phyloP scores from a whole-genome alignment of 2,888 invertebrate species.

The Luperina testacea region DNA sequence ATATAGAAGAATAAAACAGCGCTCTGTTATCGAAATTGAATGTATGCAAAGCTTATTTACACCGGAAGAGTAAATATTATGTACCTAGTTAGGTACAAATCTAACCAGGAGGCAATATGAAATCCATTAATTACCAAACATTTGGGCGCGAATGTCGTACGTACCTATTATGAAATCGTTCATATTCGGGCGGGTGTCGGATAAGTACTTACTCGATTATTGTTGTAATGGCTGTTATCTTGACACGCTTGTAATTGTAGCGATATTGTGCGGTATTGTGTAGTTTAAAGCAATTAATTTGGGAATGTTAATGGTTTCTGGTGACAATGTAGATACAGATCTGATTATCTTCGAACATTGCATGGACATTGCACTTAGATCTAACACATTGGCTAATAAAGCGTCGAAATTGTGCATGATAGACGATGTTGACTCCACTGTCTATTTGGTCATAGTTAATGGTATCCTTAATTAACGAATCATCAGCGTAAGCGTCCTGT shows the following conservation, averaged over 20 bases:
- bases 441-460: conserved; percentile 3
- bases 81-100: not conserved
- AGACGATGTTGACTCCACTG: conserved; percentile 15
- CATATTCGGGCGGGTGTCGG: conserved; percentile 16
- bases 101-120: conserved; percentile 14
- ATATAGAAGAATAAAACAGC: not conserved
- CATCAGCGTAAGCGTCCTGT: not conserved
- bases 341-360: conserved; percentile 10
- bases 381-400: conserved; percentile 12
- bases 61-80: conserved; percentile 7
- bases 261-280: conserved; percentile 26
- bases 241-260: conserved; percentile 29
- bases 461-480: not conserved
- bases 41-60: conserved; percentile 18
- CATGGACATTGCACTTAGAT: not conserved
- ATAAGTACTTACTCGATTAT: conserved; percentile 8
- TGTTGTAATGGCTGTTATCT: conserved; percentile 39
- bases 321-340: not conserved
- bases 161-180: conserved; percentile 10
- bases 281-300: conserved; percentile 37
- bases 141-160: conserved; percentile 1
- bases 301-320: conserved; percentile 20
- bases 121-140: conserved; percentile 34
- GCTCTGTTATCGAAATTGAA: conserved; percentile 10
- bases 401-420: not conserved